Evolutionary conservation across 2,113 vertebrate species (phyloP).

Genomic region (Egretta garzetta): DNA sequence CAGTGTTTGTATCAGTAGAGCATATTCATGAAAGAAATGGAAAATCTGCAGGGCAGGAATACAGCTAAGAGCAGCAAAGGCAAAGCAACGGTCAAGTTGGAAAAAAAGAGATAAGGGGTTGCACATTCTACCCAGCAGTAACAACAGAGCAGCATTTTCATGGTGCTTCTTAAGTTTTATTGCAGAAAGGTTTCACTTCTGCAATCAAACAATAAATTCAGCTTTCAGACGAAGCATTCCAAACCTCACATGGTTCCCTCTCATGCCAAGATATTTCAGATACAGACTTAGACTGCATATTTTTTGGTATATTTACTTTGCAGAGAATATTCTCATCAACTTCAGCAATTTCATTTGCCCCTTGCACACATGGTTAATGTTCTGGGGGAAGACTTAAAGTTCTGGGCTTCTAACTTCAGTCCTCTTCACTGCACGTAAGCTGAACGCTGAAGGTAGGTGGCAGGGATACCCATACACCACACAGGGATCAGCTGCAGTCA

Average conservation of each 20-base stretch:
- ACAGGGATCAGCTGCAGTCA: background rate
- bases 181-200: background rate
- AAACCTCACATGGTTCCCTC: background rate
- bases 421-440: rapidly evolving
- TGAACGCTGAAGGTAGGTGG: background rate
- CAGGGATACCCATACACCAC: rapidly evolving
- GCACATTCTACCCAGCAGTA: background rate
- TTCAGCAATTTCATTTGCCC: background rate
- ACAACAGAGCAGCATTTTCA: background rate
- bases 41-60: background rate
- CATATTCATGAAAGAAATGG: background rate
- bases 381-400: background rate
- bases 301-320: background rate
- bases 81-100: background rate
- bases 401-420: background rate
- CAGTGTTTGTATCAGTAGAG: background rate
- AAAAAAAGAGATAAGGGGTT: background rate
- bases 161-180: background rate
- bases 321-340: background rate
- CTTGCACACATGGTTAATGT: rapidly evolving
- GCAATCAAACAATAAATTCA: background rate
- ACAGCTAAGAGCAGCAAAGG: background rate
- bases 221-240: background rate
- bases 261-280: background rate
- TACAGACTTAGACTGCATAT: background rate